Evolutionary conservation across 2,113 vertebrate species (phyloP).

Genomic region (Mirza zaza): DNA sequence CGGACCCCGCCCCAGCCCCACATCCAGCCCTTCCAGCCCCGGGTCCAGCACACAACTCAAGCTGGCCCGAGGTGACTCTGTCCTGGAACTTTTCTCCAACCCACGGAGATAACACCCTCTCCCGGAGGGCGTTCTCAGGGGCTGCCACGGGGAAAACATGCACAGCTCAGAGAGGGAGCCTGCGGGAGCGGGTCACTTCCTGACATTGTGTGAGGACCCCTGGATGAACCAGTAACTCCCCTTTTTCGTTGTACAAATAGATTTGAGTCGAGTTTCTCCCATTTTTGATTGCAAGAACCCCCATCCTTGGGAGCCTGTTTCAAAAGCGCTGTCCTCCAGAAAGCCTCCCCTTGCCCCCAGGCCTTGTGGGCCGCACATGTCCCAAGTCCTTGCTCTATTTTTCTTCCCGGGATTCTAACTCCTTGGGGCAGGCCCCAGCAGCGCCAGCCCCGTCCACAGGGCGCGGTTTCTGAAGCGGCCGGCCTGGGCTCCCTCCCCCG

Average conservation of each 20-base stretch:
- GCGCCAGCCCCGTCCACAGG: neutral
- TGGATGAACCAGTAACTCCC: neutral
- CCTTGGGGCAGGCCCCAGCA: neutral
- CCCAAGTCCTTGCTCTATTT: neutral
- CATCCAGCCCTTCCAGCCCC: neutral
- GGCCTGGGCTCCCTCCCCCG: neutral
- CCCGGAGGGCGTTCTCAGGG: neutral
- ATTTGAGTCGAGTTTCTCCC: neutral
- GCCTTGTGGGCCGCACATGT: accelerated
- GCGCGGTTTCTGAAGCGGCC: neutral
- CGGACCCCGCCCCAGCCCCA: neutral
- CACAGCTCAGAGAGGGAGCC: neutral
- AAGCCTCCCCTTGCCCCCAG: no score
- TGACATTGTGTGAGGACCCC: neutral
- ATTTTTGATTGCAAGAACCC: accelerated
- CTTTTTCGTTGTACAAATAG: neutral
- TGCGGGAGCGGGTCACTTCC: no score
- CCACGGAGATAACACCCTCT: neutral
- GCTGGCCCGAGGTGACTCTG: neutral
- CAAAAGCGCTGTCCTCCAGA: neutral
- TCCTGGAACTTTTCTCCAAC: neutral
- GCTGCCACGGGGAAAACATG: no score
- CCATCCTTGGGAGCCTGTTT: neutral
- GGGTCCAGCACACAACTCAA: neutral
- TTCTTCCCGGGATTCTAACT: neutral